phyloP scores from a whole-genome alignment of 1,140 invertebrate genomes.

The Potamilus streckersoni region DNA sequence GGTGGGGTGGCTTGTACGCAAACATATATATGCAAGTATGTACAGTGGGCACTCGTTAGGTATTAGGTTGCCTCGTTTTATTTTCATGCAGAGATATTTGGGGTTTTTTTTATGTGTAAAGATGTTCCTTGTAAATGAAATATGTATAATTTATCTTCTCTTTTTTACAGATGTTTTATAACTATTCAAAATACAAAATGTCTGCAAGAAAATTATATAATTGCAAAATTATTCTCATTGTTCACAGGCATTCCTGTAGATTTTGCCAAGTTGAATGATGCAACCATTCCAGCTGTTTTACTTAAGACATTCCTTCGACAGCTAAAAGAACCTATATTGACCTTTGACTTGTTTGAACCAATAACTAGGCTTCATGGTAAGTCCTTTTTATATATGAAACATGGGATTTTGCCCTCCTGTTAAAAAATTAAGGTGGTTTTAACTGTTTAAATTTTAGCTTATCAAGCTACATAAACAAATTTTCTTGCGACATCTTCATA shows the following conservation, averaged over 20 bases:
- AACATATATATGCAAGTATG: too few species aligned
- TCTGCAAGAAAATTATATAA: not conserved
- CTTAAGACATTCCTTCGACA: constrained; percentile 95
- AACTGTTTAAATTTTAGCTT: too few species aligned
- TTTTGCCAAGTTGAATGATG: constrained; percentile 79
- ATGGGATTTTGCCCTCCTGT: too few species aligned
- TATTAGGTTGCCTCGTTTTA: too few species aligned
- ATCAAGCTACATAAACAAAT: too few species aligned
- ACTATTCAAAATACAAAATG: not conserved
- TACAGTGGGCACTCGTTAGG: too few species aligned
- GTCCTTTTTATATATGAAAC: constrained; percentile 66
- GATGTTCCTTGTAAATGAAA: not conserved
- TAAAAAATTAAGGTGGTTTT: too few species aligned
- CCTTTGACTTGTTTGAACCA: constrained; percentile 94
- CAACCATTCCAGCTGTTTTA: constrained; percentile 93
- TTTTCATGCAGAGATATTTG: too few species aligned
- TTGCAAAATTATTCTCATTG: constrained; percentile 2
- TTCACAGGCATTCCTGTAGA: constrained; percentile 71
- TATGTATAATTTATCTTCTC: not conserved
- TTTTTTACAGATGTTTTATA: not conserved
- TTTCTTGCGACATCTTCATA: too few species aligned
- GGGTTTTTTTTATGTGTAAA: not conserved
- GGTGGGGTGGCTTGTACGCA: too few species aligned
- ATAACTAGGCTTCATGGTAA: constrained; percentile 87
- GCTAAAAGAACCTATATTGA: constrained; percentile 92